A percentile compares a stretch with the other conserved stretches of the same genome.
phyloP scores from a whole-genome alignment of 1,140 invertebrate species.

The Prorops nasuta region DNA sequence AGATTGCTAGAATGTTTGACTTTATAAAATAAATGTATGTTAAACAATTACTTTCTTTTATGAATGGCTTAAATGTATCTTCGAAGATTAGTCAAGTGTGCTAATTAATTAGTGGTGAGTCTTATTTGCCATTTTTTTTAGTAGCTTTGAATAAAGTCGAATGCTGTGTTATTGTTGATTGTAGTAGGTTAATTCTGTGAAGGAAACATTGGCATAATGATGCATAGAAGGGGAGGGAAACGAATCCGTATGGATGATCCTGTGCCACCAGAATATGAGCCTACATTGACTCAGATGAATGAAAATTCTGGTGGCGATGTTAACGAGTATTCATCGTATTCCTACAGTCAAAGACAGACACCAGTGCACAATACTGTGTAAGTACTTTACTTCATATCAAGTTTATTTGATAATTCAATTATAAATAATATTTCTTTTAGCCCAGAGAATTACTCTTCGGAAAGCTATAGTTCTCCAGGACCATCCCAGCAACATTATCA shows the following conservation, averaged over 20 bases:
- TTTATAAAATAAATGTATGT: no score
- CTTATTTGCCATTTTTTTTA: no score
- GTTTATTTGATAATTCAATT: conserved; percentile 1
- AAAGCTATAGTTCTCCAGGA: conserved; percentile 47
- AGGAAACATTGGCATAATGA: no score
- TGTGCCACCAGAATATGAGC: conserved; percentile 78
- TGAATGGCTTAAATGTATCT: no score
- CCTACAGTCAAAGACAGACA: conserved; percentile 50
- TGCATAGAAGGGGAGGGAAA: conserved; percentile 82
- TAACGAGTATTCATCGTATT: conserved; percentile 53
- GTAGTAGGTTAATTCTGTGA: no score
- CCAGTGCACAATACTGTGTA: conserved; percentile 54
- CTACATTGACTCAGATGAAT: conserved; percentile 72
- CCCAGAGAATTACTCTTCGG: conserved; percentile 50
- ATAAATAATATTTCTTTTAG: conserved; percentile 21
- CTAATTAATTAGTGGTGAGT: no score
- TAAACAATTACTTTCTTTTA: no score
- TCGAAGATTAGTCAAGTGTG: no score
- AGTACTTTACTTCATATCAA: conserved; percentile 14
- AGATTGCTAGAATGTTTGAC: no score
- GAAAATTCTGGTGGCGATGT: conserved; percentile 57
- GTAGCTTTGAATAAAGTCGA: no score
- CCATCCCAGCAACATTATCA: conserved; percentile 48
- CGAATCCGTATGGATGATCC: conserved; percentile 89
- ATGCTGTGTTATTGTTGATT: no score